A percentile compares a stretch with the other conserved stretches of the same genome.
These are phyloP conservation scores for Stramonita haemastoma DNA, from an alignment of 2,888 invertebrate genomes.

Conservation along the genomic window DNA sequence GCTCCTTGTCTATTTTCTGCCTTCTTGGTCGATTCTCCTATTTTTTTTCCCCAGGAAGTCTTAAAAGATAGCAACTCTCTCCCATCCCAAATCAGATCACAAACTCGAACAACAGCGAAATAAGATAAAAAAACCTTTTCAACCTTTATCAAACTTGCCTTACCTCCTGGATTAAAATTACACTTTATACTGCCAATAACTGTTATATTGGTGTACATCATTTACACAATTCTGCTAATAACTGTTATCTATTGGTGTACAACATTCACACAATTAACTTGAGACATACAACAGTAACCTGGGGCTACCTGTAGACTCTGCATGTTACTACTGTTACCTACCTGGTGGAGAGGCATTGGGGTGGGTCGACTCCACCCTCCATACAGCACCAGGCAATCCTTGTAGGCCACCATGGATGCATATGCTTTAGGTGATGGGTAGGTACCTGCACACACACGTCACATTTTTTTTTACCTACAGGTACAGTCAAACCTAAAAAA, in stretches of 20 bases:
- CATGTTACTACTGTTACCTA: background rate
- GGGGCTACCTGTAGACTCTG: background rate
- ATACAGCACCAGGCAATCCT: constrained; percentile 90
- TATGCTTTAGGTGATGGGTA: constrained; percentile 98
- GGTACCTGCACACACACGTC: constrained; percentile 81
- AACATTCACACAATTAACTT: background rate
- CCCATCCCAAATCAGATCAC: too few species aligned
- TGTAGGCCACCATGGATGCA: constrained; percentile 92
- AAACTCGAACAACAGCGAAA: too few species aligned
- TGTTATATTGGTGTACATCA: too few species aligned
- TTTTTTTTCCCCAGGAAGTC: too few species aligned
- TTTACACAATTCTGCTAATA: background rate
- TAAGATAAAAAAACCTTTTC: too few species aligned
- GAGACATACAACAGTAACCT: background rate
- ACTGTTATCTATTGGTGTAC: too few species aligned
- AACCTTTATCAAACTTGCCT: too few species aligned
- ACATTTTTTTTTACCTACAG: background rate
- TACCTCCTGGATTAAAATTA: too few species aligned
- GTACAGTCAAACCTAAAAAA: background rate
- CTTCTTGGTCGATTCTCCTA: too few species aligned
- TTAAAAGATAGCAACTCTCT: too few species aligned
- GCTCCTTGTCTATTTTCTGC: too few species aligned
- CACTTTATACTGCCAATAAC: too few species aligned
- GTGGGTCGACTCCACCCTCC: constrained; percentile 97
- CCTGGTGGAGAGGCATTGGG: constrained; percentile 82